phyloP scores from a whole-genome alignment of 2,797 vertebrate species.

The Oryzias dopingdopingensis region DNA sequence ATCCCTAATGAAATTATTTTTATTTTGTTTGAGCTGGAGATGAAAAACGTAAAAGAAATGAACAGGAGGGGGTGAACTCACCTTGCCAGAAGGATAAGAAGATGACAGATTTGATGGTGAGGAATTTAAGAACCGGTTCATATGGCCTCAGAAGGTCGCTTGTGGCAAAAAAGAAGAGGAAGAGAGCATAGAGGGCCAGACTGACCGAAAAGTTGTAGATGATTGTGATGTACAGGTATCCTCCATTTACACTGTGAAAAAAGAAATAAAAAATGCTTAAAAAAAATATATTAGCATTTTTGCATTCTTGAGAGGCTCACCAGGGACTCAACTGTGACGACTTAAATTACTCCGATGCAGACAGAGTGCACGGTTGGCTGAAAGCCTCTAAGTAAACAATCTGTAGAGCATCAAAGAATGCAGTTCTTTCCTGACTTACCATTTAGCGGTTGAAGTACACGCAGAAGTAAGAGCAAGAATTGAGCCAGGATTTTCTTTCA shows the following conservation, averaged over 20 bases:
- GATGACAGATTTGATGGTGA: conserved; percentile 96
- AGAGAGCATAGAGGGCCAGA: conserved; percentile 90
- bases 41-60: neutral
- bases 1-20: conserved; percentile 74
- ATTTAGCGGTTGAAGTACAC: conserved; percentile 35
- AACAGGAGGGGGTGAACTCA: conserved; percentile 6
- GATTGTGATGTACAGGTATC: conserved; percentile 94
- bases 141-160: conserved; percentile 89
- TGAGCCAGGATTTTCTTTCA: conserved; percentile 32
- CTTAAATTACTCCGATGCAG: conserved; percentile 58
- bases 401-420: conserved; percentile 42
- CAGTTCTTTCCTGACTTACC: conserved; percentile 32
- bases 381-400: conserved; percentile 57
- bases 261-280: neutral
- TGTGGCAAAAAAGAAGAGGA: conserved; percentile 94
- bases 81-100: conserved; percentile 99
- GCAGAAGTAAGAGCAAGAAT: conserved; percentile 22
- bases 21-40: neutral
- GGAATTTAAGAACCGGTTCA: conserved; percentile 92
- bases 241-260: conserved; percentile 82
- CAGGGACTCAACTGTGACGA: conserved; percentile 54
- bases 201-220: conserved; percentile 95
- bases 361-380: conserved; percentile 43
- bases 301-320: conserved; percentile 38
- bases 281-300: conserved; percentile 7